Percentiles rank a stretch among this genome's conserved stretches.
Evolutionary conservation across 2,888 invertebrate species (phyloP).

Genomic region (Melanotus villosus): DNA sequence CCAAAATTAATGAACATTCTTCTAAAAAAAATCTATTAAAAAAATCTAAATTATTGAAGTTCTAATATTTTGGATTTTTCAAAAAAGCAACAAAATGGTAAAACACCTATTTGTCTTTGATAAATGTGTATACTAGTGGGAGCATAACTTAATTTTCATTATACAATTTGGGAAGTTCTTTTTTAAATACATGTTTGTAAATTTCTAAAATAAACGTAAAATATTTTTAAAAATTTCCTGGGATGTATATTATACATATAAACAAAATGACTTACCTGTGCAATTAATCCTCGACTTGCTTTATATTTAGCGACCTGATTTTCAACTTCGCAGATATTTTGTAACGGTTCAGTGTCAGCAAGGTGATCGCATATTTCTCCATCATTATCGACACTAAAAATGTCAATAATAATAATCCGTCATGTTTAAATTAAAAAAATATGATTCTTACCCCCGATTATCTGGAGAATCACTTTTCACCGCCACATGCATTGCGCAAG

Average conservation of each 20-base stretch:
- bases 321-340: constrained; percentile 28
- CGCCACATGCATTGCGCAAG: constrained; percentile 40
- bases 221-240: no score
- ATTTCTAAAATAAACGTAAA: no score
- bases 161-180: no score
- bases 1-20: no score
- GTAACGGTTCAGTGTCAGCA: constrained; percentile 30
- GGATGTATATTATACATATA: neutral
- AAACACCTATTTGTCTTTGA: no score
- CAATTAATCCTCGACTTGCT: constrained; percentile 46
- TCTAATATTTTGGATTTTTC: no score
- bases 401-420: neutral
- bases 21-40: no score
- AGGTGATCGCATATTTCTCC: constrained; percentile 23
- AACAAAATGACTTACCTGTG: constrained; percentile 49
- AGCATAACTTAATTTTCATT: no score
- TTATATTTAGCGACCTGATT: constrained; percentile 33
- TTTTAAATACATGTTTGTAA: no score
- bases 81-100: no score
- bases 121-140: no score
- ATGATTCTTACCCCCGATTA: constrained; percentile 21
- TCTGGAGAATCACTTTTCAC: constrained; percentile 23
- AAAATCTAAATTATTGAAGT: no score
- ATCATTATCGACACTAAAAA: constrained; percentile 9
- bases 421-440: neutral